Base-by-base conservation (phyloP, 2,113 vertebrate genomes). In the Leiothrix lutea region DNA sequence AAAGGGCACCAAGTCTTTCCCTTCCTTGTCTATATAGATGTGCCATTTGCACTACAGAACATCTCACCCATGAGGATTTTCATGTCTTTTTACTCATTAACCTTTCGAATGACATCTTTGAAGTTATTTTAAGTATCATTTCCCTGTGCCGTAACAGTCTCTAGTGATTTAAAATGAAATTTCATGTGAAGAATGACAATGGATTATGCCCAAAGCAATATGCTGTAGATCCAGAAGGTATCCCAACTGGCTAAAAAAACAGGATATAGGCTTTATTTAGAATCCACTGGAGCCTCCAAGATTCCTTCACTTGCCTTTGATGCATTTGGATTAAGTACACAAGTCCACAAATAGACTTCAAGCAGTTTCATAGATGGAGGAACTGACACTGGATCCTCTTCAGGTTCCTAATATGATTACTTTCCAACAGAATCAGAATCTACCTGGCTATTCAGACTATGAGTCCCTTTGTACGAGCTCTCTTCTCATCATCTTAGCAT, bases 11-110 rank as follows among this genome's bases (percentile, higher is more conserved):
- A 19, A 80, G 54, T 19, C 47, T 64, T 82, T 91, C 54, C 23
- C 61, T 85, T 80, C 58, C 58, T 57, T 42, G 47, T 65, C 81
- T 75, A 9, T 7, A 16, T 6, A 44, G 65, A 85, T 77, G 60
- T 83, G 90, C 51, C 93, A 90, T 88, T 95, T 92, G 74, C 75
- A 86, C 84, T 50, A 67, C n/a, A 81, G 93, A 96, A 95, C 90
- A 87, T 91, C 67, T 93, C 82, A 80, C 81, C 93, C 92, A 44
- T 5, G 85, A 77, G 92, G 92, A 85, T 93, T 95, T 86, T 85
- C 50, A 33, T 36, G 38, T 47, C 84, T 95, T 88, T 78, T 83
- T 71, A 93, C 85, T 90, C 92, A 82, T 90, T 95, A 91, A 93
- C 73, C 93, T 96, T 90, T 75, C 47, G 48, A 95, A 71, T 21